Base-by-base conservation (phyloP, 2,113 vertebrate species). In the Sialia sialis region DNA sequence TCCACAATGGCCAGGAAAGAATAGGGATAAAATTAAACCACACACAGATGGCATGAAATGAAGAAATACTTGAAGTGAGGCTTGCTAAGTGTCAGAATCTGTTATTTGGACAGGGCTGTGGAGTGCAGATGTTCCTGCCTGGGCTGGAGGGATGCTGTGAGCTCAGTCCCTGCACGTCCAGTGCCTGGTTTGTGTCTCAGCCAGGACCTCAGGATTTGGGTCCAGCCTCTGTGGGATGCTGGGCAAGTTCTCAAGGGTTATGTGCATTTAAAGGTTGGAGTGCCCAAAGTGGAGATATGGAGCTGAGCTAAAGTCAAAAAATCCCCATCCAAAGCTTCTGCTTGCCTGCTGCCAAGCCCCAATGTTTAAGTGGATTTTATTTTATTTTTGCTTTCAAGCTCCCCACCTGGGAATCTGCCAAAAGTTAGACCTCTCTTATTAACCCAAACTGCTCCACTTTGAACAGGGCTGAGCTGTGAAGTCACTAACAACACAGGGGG, bases 11-110 rank as follows among this genome's bases (percentile, higher is more conserved):
- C 49, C 58, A 73, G 81, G 58, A 72, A 76, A 87, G 82, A 79
- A 60, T 27, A 49, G 32, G 62, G n/a, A 92, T 94, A 82, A 94
- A 94, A 90, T 91, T 90, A 94, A 96, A 91, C 58, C 70, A 13
- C 52, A 48, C 10, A 7, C 66, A 87, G 89, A 91, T 72, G 77
- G 74, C 80, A 76, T 21, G 49, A 82, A 64, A 49, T 26, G 39
- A 89, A 96, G 74, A 75, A 93, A 85, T 79, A 32, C 78, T 85
- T 79, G 6, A 92, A 91, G 64, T 13, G 56, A 43, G 54, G 90
- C 18, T 91, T 52, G 41, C 29, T 89, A 69, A 89, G 81, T 66
- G 60, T 64, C 74, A 73, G 74, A 44, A 89, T 78, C 81, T 87
- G 60, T 82, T 86, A 63, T 74, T 96, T 91, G 84, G 73, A 85